These are phyloP conservation scores for Geopemphigus sp. DNA, from an alignment of 1,140 invertebrate genomes.

Conservation along the genomic window DNA sequence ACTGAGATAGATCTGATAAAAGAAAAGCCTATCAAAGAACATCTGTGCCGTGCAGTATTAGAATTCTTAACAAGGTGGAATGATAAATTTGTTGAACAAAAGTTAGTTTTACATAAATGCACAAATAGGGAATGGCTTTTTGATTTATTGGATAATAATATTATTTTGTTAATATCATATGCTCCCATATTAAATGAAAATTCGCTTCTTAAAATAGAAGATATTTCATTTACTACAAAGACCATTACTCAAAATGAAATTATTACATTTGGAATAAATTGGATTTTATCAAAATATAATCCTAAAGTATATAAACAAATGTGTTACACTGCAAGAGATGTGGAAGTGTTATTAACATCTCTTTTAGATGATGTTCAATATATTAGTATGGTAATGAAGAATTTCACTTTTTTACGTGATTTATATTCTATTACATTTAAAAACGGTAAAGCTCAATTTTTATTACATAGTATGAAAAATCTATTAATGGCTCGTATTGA, in stretches of 20 bases:
- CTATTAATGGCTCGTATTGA: constrained; percentile 25
- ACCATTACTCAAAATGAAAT: background rate
- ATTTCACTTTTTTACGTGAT: background rate
- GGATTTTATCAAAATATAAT: constrained; percentile 41
- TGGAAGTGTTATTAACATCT: constrained; percentile 38
- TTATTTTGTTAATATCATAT: constrained; percentile 12
- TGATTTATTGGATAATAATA: constrained; percentile 9
- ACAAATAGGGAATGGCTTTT: constrained; percentile 38
- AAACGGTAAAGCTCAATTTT: constrained; percentile 21
- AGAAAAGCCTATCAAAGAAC: background rate
- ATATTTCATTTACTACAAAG: constrained; percentile 12
- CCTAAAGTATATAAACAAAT: constrained; percentile 34
- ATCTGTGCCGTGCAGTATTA: background rate
- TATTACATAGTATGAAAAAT: background rate
- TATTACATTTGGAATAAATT: constrained; percentile 39
- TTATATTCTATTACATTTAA: constrained; percentile 27
- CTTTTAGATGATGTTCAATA: constrained; percentile 14
- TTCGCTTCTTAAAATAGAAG: constrained; percentile 30
- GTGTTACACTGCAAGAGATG: constrained; percentile 30
- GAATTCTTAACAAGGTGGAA: constrained; percentile 33
- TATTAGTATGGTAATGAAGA: constrained; percentile 18
- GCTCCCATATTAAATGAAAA: background rate
- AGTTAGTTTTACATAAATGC: constrained; percentile 22
- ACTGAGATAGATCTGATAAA: background rate
- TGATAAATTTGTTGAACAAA: constrained; percentile 6